Percentiles rank a stretch among this genome's conserved stretches.
Evolutionary conservation across 2,888 invertebrate species (phyloP).

Genomic region (Chalcis sispes): DNA sequence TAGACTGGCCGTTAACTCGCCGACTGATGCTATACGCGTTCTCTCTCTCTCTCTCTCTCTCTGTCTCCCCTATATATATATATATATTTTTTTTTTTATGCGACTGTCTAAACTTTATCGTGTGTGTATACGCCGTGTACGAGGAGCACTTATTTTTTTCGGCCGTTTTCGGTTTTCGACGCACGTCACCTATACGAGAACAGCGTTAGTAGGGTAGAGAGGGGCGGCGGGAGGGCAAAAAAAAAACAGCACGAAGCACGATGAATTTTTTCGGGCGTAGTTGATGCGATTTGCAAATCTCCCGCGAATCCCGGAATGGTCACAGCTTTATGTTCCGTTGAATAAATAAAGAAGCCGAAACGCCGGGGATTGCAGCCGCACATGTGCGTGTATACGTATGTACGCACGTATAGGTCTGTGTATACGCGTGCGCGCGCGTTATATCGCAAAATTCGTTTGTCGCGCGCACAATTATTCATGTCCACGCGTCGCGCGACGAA

Average conservation of each 20-base stretch:
- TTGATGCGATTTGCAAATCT: slow-evolving; percentile 69
- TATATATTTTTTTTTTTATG: slow-evolving; percentile 38
- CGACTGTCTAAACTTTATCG: slow-evolving; percentile 47
- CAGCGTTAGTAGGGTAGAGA: not conserved
- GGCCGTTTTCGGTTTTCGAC: not conserved
- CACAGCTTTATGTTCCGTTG: slow-evolving; percentile 66
- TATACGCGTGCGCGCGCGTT: slow-evolving; percentile 60
- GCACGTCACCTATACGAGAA: not conserved
- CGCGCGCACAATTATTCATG: slow-evolving; percentile 73
- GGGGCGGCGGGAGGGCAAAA: not conserved
- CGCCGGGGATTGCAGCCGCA: slow-evolving; percentile 39
- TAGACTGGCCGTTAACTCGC: slow-evolving; percentile 32
- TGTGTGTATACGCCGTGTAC: too few relatives aligned
- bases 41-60: slow-evolving; percentile 45
- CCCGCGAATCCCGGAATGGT: slow-evolving; percentile 47
- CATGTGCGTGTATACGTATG: slow-evolving; percentile 61
- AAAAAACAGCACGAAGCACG: too few relatives aligned
- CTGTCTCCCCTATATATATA: slow-evolving; percentile 43
- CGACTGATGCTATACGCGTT: slow-evolving; percentile 46
- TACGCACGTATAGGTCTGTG: slow-evolving; percentile 42
- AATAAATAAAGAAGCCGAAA: slow-evolving; percentile 67
- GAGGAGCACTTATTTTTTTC: not conserved
- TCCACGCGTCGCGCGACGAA: too few relatives aligned
- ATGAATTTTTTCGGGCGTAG: slow-evolving; percentile 58
- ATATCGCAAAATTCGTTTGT: slow-evolving; percentile 70